Evolutionary conservation across 2,797 vertebrate genomes (phyloP).

Genomic region (Gallinago solitaria): DNA sequence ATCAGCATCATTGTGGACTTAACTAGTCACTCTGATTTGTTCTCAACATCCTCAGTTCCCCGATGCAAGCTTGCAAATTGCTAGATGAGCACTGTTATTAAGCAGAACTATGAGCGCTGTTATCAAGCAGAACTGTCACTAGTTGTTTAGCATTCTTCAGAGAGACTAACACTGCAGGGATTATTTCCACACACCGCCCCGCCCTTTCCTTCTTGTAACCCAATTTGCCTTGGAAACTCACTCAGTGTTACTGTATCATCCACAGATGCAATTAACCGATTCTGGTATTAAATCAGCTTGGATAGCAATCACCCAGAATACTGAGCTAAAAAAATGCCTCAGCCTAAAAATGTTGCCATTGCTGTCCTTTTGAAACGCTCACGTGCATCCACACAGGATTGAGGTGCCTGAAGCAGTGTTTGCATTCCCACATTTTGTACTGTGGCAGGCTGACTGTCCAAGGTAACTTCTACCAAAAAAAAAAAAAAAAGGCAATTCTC

Average conservation of each 20-base stretch:
- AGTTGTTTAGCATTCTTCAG: background rate
- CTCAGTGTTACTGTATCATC: background rate
- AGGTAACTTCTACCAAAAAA: background rate
- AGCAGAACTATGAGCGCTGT: background rate
- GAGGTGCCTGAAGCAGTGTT: background rate
- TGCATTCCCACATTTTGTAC: background rate
- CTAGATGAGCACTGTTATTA: background rate
- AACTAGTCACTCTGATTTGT: background rate
- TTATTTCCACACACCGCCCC: too few relatives aligned
- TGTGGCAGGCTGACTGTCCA: background rate
- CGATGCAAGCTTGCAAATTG: background rate
- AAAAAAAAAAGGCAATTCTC: background rate
- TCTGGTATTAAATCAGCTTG: background rate
- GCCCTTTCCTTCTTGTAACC: background rate
- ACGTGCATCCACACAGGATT: accelerated
- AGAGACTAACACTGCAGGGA: background rate
- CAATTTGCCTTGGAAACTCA: background rate
- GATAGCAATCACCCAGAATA: background rate
- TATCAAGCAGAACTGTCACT: background rate
- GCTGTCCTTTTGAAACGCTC: background rate
- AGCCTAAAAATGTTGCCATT: background rate
- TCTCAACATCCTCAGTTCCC: background rate
- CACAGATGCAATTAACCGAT: background rate
- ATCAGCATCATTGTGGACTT: background rate
- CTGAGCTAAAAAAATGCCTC: background rate